Percentiles rank a stretch among this genome's conserved stretches.
Evolutionary conservation across 2,797 vertebrate species (phyloP).

Genomic region (Characodon lateralis): DNA sequence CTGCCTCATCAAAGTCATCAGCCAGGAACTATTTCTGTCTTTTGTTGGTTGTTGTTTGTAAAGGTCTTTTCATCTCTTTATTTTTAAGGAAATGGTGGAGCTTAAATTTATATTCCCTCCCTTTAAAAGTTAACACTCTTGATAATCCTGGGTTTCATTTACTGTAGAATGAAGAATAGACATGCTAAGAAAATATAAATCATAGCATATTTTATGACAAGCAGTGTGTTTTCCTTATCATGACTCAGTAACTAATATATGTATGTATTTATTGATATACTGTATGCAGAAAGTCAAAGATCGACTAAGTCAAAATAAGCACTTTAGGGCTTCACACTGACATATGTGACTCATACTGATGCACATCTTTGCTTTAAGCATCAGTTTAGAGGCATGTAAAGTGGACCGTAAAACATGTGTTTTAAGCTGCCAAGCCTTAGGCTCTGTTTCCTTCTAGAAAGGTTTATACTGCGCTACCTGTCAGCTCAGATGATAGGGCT

Average conservation of each 20-base stretch:
- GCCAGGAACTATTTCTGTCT: conserved; percentile 8
- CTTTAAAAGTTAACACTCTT: not conserved
- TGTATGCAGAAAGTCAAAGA: not conserved
- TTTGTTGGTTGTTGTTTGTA: not conserved
- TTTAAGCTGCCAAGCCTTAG: conserved; percentile 43
- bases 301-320: not conserved
- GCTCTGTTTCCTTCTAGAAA: conserved; percentile 51
- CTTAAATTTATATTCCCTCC: not conserved
- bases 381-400: conserved; percentile 32
- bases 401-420: conserved; percentile 14
- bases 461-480: conserved; percentile 64
- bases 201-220: not conserved
- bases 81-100: conserved; percentile 1
- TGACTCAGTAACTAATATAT: not conserved
- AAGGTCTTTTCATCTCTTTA: not conserved
- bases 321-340: not conserved
- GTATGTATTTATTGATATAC: not conserved
- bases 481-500: conserved; percentile 55
- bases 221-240: not conserved
- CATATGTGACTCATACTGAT: conserved; percentile 9
- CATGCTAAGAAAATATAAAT: not conserved
- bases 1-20: conserved; percentile 16
- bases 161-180: not conserved
- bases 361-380: conserved; percentile 19
- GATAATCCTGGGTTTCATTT: not conserved